A percentile compares a stretch with the other conserved stretches of the same genome.
phyloP scores from a whole-genome alignment of 2,888 invertebrate genomes.

The Pseudococcus viburni region DNA sequence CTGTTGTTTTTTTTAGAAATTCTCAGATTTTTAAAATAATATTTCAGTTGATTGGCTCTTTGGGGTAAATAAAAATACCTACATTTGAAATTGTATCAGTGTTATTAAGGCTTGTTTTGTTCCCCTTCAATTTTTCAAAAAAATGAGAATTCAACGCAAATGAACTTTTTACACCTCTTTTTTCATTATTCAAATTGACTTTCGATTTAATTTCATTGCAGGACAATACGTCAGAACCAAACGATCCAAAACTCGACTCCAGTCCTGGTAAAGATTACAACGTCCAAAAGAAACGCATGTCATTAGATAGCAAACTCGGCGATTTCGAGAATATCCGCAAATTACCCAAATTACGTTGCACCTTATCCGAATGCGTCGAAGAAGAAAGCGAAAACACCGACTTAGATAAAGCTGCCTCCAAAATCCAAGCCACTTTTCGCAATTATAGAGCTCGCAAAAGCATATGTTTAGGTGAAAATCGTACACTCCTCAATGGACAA shows the following conservation, averaged over 20 bases:
- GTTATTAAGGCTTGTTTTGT: too few species aligned
- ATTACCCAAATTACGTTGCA: conserved; percentile 57
- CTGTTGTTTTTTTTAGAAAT: too few species aligned
- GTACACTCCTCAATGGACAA: conserved; percentile 58
- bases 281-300: conserved; percentile 60
- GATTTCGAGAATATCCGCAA: conserved; percentile 66
- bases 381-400: conserved; percentile 58
- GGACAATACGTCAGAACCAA: conserved; percentile 32
- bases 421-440: conserved; percentile 75
- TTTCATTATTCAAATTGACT: not conserved
- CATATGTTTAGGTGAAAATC: conserved; percentile 60
- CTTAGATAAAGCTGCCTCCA: conserved; percentile 73
- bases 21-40: too few species aligned
- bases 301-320: conserved; percentile 63
- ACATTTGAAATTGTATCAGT: too few species aligned
- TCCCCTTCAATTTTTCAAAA: too few species aligned
- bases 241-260: not conserved
- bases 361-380: conserved; percentile 64
- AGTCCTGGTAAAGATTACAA: conserved; percentile 47
- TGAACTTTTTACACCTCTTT: too few species aligned
- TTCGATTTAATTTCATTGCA: not conserved
- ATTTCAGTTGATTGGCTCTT: too few species aligned
- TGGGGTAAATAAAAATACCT: too few species aligned
- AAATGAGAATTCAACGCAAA: too few species aligned
- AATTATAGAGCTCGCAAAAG: conserved; percentile 72